phyloP scores from a whole-genome alignment of 2,797 vertebrate genomes.

The Cyprinodon diabolis region DNA sequence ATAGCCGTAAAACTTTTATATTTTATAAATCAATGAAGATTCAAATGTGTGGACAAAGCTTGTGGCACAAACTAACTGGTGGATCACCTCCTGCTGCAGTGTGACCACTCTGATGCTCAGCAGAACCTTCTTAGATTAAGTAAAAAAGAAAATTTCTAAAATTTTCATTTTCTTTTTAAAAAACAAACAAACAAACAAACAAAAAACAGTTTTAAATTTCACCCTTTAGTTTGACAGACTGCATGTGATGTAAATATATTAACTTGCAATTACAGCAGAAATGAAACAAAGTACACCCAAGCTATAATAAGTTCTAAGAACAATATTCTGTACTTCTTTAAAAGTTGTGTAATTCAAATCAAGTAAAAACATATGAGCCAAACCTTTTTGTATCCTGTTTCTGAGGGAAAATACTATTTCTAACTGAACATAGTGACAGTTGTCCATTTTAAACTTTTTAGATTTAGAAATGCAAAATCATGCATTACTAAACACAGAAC shows the following conservation, averaged over 20 bases:
- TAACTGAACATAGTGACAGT: not conserved
- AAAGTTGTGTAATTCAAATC: not conserved
- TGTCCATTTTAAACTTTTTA: not conserved
- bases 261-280: not conserved
- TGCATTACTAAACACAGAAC: not conserved
- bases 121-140: no score
- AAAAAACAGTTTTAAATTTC: not conserved
- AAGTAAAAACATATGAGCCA: not conserved
- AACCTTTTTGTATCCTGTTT: not conserved
- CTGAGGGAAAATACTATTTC: not conserved
- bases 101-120: no score
- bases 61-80: no score
- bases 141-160: no score
- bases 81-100: no score
- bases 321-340: not conserved
- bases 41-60: no score
- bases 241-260: not conserved
- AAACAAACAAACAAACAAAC: no score
- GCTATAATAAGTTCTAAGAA: not conserved
- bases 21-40: no score
- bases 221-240: not conserved
- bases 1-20: no score
- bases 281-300: not conserved
- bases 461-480: no score
- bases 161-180: not conserved